phyloP scores from a whole-genome alignment of 1,140 invertebrate species.

The Drosophila persimilis region DNA sequence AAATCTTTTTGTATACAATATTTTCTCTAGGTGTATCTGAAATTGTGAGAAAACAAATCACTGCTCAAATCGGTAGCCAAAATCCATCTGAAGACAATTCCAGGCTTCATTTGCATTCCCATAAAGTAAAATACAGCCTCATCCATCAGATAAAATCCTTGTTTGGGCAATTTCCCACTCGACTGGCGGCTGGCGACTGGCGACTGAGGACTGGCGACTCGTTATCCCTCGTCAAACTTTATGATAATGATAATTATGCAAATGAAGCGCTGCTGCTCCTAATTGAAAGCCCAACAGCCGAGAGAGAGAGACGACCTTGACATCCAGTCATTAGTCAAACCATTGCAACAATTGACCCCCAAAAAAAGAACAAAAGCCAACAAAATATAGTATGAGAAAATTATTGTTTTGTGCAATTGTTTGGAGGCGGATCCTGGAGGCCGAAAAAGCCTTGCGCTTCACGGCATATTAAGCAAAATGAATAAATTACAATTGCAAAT shows the following conservation, averaged over 20 bases:
- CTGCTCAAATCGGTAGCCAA: not conserved
- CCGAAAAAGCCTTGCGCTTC: conserved; percentile 57
- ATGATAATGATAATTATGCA: conserved; percentile 76
- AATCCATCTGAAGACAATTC: conserved; percentile 14
- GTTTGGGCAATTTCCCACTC: conserved; percentile 43
- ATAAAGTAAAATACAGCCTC: conserved; percentile 17
- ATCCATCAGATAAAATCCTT: conserved; percentile 43
- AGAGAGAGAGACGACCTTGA: conserved; percentile 60
- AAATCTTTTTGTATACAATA: no score
- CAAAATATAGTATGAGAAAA: conserved; percentile 39
- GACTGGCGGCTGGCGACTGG: conserved; percentile 4
- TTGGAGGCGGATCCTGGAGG: conserved; percentile 7
- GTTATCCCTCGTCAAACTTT: conserved; percentile 72
- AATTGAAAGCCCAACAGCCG: conserved; percentile 67
- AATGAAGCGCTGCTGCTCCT: conserved; percentile 68
- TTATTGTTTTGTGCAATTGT: conserved; percentile 70
- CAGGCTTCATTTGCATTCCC: conserved; percentile 30
- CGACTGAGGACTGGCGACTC: conserved; percentile 6
- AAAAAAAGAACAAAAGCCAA: conserved; percentile 22
- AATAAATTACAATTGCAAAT: conserved; percentile 82
- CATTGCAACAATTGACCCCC: conserved; percentile 56
- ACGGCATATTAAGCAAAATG: conserved; percentile 80
- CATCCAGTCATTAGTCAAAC: conserved; percentile 71
- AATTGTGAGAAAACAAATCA: no score
- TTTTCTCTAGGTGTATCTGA: no score